Percentiles rank a stretch among this genome's conserved stretches.
Evolutionary conservation across 2,797 vertebrate genomes (phyloP).

Genomic region (Microctenopoma steveboyesi): DNA sequence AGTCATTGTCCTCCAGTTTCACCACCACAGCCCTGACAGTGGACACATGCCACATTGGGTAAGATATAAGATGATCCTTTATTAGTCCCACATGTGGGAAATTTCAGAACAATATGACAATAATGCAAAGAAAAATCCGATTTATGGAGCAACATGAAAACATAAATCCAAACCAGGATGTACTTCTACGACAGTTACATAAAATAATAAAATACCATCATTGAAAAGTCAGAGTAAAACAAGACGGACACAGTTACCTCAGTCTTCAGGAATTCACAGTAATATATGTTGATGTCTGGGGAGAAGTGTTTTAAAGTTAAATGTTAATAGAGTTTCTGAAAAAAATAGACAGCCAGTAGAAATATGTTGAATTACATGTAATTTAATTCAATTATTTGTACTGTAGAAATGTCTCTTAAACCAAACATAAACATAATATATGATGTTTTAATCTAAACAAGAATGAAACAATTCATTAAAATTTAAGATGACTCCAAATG

Average conservation of each 20-base stretch:
- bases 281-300: too few relatives aligned
- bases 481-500: too few relatives aligned
- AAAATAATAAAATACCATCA: background rate
- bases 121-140: background rate
- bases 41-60: conserved; percentile 85
- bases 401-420: too few relatives aligned
- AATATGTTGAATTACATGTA: too few relatives aligned
- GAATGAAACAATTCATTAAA: too few relatives aligned
- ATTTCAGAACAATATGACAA: too few relatives aligned
- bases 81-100: too few relatives aligned
- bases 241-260: too few relatives aligned
- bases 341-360: background rate
- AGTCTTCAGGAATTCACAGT: too few relatives aligned
- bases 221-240: background rate
- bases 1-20: conserved; percentile 85
- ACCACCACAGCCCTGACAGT: conserved; percentile 84
- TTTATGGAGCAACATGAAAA: background rate
- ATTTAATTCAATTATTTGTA: too few relatives aligned
- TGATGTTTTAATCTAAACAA: too few relatives aligned
- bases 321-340: background rate
- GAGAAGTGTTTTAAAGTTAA: background rate
- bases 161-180: background rate
- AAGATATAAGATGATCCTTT: conserved; percentile 35
- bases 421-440: too few relatives aligned
- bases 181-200: background rate